These are phyloP conservation scores for Batillaria attramentaria DNA, from an alignment of 1,140 invertebrate species.

Conservation along the genomic window DNA sequence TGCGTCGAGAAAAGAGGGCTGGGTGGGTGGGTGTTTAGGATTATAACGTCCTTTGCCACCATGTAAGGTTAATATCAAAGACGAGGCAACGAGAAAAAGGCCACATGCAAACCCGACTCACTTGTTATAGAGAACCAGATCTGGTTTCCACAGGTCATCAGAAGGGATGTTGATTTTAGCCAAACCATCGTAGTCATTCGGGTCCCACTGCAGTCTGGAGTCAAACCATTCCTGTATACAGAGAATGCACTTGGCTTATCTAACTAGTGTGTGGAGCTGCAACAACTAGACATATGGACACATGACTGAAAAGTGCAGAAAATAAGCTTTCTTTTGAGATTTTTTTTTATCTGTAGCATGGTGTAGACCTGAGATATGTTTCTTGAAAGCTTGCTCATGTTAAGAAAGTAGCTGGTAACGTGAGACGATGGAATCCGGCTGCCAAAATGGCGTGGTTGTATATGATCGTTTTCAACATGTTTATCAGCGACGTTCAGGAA, in stretches of 20 bases:
- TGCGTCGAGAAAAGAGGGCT: neutral
- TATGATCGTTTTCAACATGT: neutral
- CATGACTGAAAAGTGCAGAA: neutral
- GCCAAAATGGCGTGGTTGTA: neutral
- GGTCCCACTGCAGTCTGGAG: slow-evolving; percentile 63
- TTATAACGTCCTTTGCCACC: too few relatives aligned
- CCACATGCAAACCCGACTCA: too few relatives aligned
- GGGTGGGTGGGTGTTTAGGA: too few relatives aligned
- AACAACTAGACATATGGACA: neutral
- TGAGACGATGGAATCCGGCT: neutral
- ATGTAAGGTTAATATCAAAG: too few relatives aligned
- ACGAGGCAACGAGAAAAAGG: too few relatives aligned
- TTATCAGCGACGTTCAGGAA: too few relatives aligned
- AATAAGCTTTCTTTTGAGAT: too few relatives aligned
- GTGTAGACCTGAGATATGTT: too few relatives aligned
- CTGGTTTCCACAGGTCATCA: slow-evolving; percentile 84
- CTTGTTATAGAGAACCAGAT: slow-evolving; percentile 73
- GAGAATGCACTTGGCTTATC: neutral
- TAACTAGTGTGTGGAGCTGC: too few relatives aligned
- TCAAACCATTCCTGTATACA: slow-evolving; percentile 68
- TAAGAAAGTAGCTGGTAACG: neutral
- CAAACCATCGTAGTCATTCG: slow-evolving; percentile 91
- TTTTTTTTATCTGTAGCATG: too few relatives aligned
- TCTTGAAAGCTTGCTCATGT: too few relatives aligned
- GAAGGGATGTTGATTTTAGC: slow-evolving; percentile 80